A percentile compares a stretch with the other conserved stretches of the same genome.
phyloP scores from a whole-genome alignment of 2,888 invertebrate species.

The Ernsta delagoae region DNA sequence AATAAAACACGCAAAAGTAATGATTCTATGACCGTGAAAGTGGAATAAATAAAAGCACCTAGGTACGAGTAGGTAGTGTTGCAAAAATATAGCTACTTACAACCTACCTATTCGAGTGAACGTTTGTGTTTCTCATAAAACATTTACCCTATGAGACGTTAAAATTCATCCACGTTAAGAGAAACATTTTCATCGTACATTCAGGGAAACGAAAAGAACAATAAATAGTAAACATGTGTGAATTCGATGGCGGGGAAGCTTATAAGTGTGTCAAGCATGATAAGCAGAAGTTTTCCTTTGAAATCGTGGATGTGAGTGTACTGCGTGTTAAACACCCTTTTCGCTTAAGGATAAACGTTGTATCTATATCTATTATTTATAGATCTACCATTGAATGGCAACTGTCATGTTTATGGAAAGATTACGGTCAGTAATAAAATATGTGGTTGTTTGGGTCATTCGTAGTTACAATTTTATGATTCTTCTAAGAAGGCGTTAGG shows the following conservation, averaged over 20 bases:
- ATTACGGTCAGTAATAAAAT: conserved; percentile 6
- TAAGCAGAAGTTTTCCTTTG: conserved; percentile 67
- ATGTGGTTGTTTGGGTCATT: neutral
- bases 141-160: conserved; percentile 18
- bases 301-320: conserved; percentile 49
- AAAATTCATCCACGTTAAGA: conserved; percentile 8
- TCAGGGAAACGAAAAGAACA: conserved; percentile 14
- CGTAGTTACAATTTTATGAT: neutral
- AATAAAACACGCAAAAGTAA: too few species aligned
- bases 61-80: too few species aligned
- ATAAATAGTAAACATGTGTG: conserved; percentile 41
- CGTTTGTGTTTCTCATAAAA: neutral
- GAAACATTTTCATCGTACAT: conserved; percentile 18
- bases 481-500: too few species aligned
- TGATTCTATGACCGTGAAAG: neutral
- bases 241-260: conserved; percentile 46
- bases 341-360: conserved; percentile 47
- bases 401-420: conserved; percentile 18
- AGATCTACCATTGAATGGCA: conserved; percentile 4
- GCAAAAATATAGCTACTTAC: too few species aligned
- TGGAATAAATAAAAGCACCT: too few species aligned
- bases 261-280: conserved; percentile 66
- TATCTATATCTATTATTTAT: neutral
- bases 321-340: conserved; percentile 45
- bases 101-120: neutral